phyloP scores from a whole-genome alignment of 1,140 invertebrate genomes.

The Rhynchophorus ferrugineus region DNA sequence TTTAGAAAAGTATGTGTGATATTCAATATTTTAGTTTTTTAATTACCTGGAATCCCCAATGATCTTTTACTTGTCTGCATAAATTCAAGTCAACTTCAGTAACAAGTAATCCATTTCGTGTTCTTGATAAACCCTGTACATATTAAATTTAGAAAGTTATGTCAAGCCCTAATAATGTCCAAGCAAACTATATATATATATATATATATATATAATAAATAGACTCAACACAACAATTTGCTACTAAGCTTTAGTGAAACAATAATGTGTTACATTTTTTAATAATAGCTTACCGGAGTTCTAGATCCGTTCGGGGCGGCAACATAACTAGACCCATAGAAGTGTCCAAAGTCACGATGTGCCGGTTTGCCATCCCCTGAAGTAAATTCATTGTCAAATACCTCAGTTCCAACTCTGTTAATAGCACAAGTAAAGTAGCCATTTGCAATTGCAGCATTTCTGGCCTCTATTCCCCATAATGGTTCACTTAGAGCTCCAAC shows the following conservation, averaged over 20 bases:
- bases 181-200: too few species aligned
- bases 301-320: constrained; percentile 88
- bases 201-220: too few species aligned
- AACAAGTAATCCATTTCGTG: constrained; percentile 84
- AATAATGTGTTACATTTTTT: too few species aligned
- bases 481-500: constrained; percentile 76
- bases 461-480: constrained; percentile 91
- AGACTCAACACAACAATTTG: too few species aligned
- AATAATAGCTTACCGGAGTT: constrained; percentile 66
- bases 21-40: background rate
- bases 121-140: constrained; percentile 73
- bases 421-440: constrained; percentile 91
- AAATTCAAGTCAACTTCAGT: constrained; percentile 90
- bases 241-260: too few species aligned
- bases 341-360: constrained; percentile 92
- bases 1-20: constrained; percentile 12
- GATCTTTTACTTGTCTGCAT: constrained; percentile 90
- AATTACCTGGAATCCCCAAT: constrained; percentile 82
- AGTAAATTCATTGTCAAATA: constrained; percentile 87
- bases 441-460: constrained; percentile 96
- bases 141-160: background rate
- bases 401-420: constrained; percentile 92
- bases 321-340: constrained; percentile 95
- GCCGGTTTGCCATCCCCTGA: constrained; percentile 87
- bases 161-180: too few species aligned